Evolutionary conservation across 2,888 invertebrate genomes (phyloP), one percentile per base, ranked within the genome.

Genomic region (Eupithecia vulgata): DNA sequence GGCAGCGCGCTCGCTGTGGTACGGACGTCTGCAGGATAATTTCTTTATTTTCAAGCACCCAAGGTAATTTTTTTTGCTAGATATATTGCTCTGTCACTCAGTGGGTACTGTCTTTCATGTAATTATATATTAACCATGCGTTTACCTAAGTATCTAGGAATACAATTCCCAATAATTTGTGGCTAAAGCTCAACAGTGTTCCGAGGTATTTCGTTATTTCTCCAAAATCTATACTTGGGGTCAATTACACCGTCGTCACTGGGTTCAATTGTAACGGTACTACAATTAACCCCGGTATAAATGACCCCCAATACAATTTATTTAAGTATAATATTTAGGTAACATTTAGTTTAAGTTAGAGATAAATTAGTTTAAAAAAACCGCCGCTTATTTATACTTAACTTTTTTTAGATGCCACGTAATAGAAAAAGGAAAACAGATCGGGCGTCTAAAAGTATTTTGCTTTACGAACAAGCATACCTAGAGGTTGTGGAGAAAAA

Each of bases 1-100:
- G 59, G 5, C 59, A 59, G 59, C 59, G 59, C 59, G 59, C 12
- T 59, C 30, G 59, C 59, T 59, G 59, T 30, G 30, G 25, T 12
- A 59, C 59, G 59, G 59, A 59, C 30, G 59, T 59, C 30, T 59
- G 30, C 59, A 12, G 59, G 30, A 59, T 5, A 5, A 25, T 59
- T 30, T 59, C 1, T 59, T 59, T 59, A 8, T 59, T 59, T 59
- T 59, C 59, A 59, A 59, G 59, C 59, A 25, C 59, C 61, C 35
- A 34, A 17, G 13, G 17, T 35, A 61, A 34, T 61, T 61, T 61
- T 61, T 61, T 61, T 13, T 30, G 42, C 42, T 15, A 42, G 3
- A 5, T 42, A 5, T 1, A 3, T 30, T 30, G 30, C 30, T 30
- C 30, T 30, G 30, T 30, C 30, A 30, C 30, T 30, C 30, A 30